phyloP scores from a whole-genome alignment of 2,888 invertebrate genomes.

The Nephrotoma appendiculata region DNA sequence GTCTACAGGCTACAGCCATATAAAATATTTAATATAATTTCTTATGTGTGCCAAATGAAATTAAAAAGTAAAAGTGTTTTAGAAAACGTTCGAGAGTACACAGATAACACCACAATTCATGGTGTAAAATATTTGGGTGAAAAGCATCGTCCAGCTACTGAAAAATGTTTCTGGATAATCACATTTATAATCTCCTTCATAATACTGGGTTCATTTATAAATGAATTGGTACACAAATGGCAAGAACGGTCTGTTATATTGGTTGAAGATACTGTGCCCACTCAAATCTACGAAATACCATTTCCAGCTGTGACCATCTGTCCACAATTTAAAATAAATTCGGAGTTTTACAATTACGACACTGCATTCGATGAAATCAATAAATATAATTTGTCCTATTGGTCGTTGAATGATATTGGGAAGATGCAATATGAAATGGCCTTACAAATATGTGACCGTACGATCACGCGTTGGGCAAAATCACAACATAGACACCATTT shows the following conservation, averaged over 20 bases:
- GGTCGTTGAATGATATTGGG: too few species aligned
- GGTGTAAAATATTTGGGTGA: neutral
- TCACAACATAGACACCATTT: neutral
- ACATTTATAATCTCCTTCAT: neutral
- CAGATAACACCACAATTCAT: neutral
- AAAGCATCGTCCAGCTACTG: neutral
- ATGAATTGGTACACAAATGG: neutral
- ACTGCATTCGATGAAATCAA: neutral
- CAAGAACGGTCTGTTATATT: neutral
- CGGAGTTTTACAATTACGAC: neutral
- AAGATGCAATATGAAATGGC: neutral
- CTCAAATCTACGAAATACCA: neutral
- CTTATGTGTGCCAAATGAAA: too few species aligned
- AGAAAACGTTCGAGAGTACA: neutral
- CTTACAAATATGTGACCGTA: neutral
- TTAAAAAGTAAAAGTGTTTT: too few species aligned
- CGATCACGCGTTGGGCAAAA: neutral
- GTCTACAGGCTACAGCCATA: too few species aligned
- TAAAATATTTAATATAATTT: too few species aligned
- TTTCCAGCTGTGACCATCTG: neutral
- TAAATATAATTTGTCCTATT: neutral
- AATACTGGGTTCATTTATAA: neutral
- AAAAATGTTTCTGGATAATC: neutral
- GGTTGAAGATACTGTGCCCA: neutral
- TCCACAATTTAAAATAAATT: neutral